Base-by-base conservation (phyloP, 2,797 vertebrate genomes). In the Oceanodroma leucorhoa region DNA sequence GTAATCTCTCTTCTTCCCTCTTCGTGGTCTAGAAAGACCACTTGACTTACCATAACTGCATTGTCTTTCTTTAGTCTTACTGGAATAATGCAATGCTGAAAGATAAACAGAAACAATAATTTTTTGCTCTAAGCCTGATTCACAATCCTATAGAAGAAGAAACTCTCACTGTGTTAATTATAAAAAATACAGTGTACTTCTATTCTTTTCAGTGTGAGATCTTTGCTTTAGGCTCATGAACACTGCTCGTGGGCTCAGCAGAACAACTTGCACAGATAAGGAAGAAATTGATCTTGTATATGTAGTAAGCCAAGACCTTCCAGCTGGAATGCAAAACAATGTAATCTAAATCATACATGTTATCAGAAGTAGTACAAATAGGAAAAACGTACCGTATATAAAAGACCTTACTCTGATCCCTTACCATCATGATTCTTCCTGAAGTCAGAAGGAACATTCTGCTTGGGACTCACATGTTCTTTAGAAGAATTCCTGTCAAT, bases 1-100 rank as follows among this genome's bases (percentile, higher is more conserved):
- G 27, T 69, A 65, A 27, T 79, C 32, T 81, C 53, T 82, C 32
- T 64, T 88, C 55, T 58, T 86, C 11, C 14, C 22, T 17, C 34
- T 76, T 34, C 19, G 5, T 50, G 11, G 11, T 73, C 69, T 72
- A 72, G 43, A 94, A 83, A 84, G 20, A 62, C 14, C 36, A 36
- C 14, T 79, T 71, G 55, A 97, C 98, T 98, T 93, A 98, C 98
- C 98, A 79, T 98, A 60, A 89, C 65, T 97, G 83, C 98, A 98
- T 9, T 24, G 94, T 23, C 75, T 95, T 93, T 94, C 96, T 92
- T 95, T 93, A 89, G 62, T 93, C 81, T 93, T 90, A 64, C 65
- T 95, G 70, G 89, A 79, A 94, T 90, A 90, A 81, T 11, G 91
- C 53, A 89, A 54, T 58, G 51, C 95, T 96, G 91, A 71, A 97